Conservation (phyloP, 2,888 invertebrate species). For the Lepidonotus clava region DNA sequence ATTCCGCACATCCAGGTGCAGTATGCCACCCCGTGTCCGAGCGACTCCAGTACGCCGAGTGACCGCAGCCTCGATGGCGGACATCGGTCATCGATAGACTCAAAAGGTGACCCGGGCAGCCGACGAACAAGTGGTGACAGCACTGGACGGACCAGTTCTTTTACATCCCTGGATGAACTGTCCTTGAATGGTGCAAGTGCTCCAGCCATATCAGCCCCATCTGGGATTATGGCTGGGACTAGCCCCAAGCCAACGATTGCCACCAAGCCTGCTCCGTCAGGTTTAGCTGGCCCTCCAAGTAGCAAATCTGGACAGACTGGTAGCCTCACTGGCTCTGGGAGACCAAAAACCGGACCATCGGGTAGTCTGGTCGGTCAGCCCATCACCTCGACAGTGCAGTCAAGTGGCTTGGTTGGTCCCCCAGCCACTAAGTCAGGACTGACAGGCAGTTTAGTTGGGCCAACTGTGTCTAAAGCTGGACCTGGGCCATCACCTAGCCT, state of each 20-base stretch:
- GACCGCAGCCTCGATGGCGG: constrained; percentile 26
- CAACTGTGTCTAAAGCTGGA: not conserved
- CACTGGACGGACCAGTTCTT: constrained; percentile 34
- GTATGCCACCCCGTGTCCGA: constrained; percentile 26
- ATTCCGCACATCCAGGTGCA: constrained; percentile 48
- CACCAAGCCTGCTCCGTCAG: constrained; percentile 8
- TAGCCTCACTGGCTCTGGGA: not conserved
- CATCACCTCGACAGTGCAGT: not conserved
- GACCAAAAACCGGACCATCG: not conserved
- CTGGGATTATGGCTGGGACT: constrained; percentile 7
- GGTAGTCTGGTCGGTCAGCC: not conserved
- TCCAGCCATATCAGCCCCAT: constrained; percentile 28
- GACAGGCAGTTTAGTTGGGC: not conserved
- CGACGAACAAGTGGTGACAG: constrained; percentile 16
- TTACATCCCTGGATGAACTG: constrained; percentile 61
- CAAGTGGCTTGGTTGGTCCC: not conserved
- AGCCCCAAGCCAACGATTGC: constrained; percentile 4
- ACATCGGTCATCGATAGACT: not conserved
- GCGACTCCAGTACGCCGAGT: not conserved
- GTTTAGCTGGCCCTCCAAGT: not conserved
- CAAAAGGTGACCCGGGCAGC: not conserved
- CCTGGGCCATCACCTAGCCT: not conserved
- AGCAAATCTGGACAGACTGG: not conserved
- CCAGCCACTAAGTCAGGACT: not conserved
- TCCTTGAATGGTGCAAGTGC: constrained; percentile 57